A percentile compares a stretch with the other conserved stretches of the same genome.
Conservation (phyloP, 2,113 vertebrate species). For the Phylloscopus trochiloides region DNA sequence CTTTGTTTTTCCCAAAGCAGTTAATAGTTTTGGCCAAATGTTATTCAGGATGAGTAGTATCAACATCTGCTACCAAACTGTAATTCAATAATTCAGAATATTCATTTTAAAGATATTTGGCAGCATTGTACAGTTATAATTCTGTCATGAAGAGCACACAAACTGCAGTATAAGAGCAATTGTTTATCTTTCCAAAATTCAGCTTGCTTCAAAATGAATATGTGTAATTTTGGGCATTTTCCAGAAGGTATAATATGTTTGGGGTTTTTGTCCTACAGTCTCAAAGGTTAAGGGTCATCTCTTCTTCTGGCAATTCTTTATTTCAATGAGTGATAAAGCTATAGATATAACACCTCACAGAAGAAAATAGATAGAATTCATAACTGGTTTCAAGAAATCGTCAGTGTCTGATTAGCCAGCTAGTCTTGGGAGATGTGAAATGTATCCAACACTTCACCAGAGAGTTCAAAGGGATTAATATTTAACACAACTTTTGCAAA, state of each 20-base stretch:
- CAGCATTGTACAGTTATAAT: background rate
- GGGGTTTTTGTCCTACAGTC: background rate
- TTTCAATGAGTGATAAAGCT: background rate
- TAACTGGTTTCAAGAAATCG: background rate
- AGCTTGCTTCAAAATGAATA: background rate
- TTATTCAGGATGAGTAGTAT: background rate
- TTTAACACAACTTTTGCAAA: background rate
- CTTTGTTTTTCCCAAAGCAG: background rate
- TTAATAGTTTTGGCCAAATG: background rate
- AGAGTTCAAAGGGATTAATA: background rate
- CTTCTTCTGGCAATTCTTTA: background rate
- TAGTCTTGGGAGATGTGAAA: background rate
- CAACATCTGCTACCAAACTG: background rate
- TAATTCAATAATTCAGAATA: background rate
- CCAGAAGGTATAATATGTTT: background rate
- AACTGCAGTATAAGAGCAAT: background rate
- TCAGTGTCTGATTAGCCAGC: background rate
- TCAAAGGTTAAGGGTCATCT: background rate
- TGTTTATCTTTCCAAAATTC: background rate
- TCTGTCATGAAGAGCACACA: background rate
- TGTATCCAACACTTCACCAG: background rate
- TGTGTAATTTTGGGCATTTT: background rate
- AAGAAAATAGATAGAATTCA: background rate
- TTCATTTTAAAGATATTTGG: background rate
- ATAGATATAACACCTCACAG: background rate